phyloP scores from a whole-genome alignment of 2,888 invertebrate species.

The Fissipunctia ypsillon region DNA sequence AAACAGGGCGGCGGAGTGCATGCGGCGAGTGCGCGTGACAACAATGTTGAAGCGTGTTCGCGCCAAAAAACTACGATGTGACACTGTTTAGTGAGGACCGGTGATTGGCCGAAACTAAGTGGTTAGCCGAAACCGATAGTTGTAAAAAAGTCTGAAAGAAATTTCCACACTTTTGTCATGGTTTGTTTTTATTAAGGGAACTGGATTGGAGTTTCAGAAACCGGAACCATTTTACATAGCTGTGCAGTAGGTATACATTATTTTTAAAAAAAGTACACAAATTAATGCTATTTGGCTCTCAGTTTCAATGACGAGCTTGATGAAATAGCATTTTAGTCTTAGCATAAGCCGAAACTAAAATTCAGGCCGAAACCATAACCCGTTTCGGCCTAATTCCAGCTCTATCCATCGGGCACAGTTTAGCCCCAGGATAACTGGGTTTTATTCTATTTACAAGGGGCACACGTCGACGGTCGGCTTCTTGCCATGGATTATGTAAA shows the following conservation, averaged over 20 bases:
- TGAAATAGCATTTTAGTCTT: slow-evolving; percentile 2
- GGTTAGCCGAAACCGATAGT: background rate
- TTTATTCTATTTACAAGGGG: slow-evolving; percentile 71
- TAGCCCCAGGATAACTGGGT: slow-evolving; percentile 65
- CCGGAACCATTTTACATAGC: background rate
- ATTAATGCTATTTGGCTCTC: background rate
- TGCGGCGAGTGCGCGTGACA: slow-evolving; percentile 65
- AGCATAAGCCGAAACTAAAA: slow-evolving; percentile 31
- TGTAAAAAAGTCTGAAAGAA: too few species aligned
- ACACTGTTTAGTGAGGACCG: slow-evolving; percentile 14
- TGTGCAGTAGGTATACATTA: background rate
- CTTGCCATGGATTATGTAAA: slow-evolving; percentile 69
- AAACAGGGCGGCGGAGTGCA: slow-evolving; percentile 49
- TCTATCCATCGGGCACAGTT: slow-evolving; percentile 52
- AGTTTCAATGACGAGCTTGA: background rate
- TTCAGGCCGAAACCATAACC: slow-evolving; percentile 39
- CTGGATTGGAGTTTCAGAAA: too few species aligned
- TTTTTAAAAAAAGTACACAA: background rate
- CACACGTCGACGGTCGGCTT: slow-evolving; percentile 67
- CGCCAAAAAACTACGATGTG: slow-evolving; percentile 53
- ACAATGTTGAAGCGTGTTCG: slow-evolving; percentile 62
- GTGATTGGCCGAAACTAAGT: slow-evolving; percentile 2
- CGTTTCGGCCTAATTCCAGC: slow-evolving; percentile 43
- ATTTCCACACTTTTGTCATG: too few species aligned
- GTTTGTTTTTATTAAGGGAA: too few species aligned